Conservation (phyloP, 1,140 invertebrate species). For the Formica selysi region DNA sequence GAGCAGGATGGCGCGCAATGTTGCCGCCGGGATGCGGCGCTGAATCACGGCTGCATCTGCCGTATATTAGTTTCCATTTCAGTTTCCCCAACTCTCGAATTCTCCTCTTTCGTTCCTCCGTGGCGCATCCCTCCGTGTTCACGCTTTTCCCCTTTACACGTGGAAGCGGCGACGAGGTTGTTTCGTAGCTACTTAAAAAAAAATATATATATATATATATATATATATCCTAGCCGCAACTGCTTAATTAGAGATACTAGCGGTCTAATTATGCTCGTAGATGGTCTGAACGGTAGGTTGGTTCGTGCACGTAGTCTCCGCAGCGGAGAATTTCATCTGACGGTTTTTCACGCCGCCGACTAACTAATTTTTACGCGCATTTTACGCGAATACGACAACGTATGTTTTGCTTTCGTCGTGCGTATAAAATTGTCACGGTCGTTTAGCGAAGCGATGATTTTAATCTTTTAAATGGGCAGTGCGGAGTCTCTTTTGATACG, state of each 20-base stretch:
- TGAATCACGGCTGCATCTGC: constrained; percentile 59
- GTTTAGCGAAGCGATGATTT: neutral
- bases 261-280: constrained; percentile 52
- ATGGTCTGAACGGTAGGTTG: neutral
- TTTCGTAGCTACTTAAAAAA: constrained; percentile 43
- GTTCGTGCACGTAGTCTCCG: neutral
- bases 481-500: neutral
- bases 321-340: constrained; percentile 14
- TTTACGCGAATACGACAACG: neutral
- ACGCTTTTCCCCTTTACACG: neutral
- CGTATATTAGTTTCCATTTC: constrained; percentile 65
- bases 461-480: neutral
- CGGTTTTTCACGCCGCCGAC: constrained; percentile 4
- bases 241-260: constrained; percentile 57
- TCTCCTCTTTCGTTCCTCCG: constrained; percentile 39
- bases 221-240: constrained; percentile 26
- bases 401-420: neutral
- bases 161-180: constrained; percentile 32
- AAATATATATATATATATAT: neutral
- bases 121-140: neutral
- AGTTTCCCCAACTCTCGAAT: constrained; percentile 61
- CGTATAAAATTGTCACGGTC: constrained; percentile 23
- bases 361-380: constrained; percentile 25
- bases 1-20: constrained; percentile 41
- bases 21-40: constrained; percentile 27